Percentiles rank a stretch among this genome's conserved stretches.
Conservation (phyloP, 2,888 invertebrate genomes). For the Raillietiella orientalis region DNA sequence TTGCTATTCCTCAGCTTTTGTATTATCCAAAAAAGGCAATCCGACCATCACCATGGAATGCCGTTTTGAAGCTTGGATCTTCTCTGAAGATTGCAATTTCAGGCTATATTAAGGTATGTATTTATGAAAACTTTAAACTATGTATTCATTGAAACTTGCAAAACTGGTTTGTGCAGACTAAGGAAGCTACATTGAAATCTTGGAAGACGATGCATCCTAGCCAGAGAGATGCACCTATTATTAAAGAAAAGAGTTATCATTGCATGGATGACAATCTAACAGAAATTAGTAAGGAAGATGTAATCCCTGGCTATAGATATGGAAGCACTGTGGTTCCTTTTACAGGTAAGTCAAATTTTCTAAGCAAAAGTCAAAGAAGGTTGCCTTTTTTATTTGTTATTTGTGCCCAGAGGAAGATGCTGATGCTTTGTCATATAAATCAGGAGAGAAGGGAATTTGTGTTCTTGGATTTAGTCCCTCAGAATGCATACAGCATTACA, state of each 20-base stretch:
- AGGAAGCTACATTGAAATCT: slow-evolving; percentile 11
- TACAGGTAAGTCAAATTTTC: slow-evolving; percentile 10
- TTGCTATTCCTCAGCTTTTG: slow-evolving; percentile 23
- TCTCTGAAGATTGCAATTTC: slow-evolving; percentile 25
- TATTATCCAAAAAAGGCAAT: slow-evolving; percentile 19
- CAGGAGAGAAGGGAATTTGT: slow-evolving; percentile 25
- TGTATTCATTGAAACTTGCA: slow-evolving; percentile 1
- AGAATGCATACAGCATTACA: slow-evolving; percentile 19
- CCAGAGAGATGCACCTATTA: slow-evolving; percentile 11
- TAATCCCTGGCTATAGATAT: slow-evolving; percentile 23
- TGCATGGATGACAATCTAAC: slow-evolving; percentile 17
- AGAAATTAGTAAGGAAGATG: slow-evolving; percentile 17
- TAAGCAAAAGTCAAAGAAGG: too few species aligned
- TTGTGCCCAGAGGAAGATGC: slow-evolving; percentile 17
- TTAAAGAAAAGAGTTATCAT: slow-evolving; percentile 9
- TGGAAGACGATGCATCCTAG: slow-evolving; percentile 14
- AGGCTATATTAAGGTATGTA: slow-evolving; percentile 17
- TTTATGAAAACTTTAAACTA: background rate
- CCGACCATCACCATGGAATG: slow-evolving; percentile 26
- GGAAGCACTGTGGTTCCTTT: slow-evolving; percentile 26
- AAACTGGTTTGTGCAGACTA: slow-evolving; percentile 9
- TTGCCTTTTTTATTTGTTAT: background rate
- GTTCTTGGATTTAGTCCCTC: slow-evolving; percentile 29
- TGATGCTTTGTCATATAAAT: slow-evolving; percentile 20
- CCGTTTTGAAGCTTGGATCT: slow-evolving; percentile 19